These are phyloP conservation scores for Eristalinus aeneus DNA, from an alignment of 2,888 invertebrate species.

Conservation along the genomic window DNA sequence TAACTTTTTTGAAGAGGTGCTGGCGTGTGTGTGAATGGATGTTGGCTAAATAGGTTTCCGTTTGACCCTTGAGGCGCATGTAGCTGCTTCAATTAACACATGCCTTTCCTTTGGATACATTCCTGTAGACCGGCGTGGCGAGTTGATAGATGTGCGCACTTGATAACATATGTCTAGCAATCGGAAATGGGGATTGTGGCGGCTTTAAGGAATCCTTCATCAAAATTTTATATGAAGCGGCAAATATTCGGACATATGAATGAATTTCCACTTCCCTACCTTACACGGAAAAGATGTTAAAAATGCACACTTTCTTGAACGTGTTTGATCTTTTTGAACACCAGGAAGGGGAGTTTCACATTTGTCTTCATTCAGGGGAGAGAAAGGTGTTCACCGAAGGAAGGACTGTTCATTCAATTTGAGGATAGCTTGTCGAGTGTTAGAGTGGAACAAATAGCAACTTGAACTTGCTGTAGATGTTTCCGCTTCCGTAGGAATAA, in stretches of 20 bases:
- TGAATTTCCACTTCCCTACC: background rate
- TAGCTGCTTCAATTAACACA: background rate
- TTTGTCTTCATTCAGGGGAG: no score
- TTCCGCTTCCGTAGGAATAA: no score
- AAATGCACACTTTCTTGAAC: no score
- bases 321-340: no score
- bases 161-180: background rate
- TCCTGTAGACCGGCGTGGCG: background rate
- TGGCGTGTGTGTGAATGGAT: background rate
- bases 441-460: no score
- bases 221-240: background rate
- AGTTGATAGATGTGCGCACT: background rate
- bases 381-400: no score
- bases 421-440: no score
- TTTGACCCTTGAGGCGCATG: constrained; percentile 3
- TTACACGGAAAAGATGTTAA: no score
- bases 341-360: no score
- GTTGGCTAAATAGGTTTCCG: background rate
- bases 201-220: background rate
- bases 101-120: background rate
- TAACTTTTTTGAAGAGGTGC: background rate
- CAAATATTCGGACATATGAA: background rate
- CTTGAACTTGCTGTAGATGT: no score
- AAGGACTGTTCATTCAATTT: no score
- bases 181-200: background rate